A percentile compares a stretch with the other conserved stretches of the same genome.
Evolutionary conservation across 2,888 invertebrate species (phyloP).

Genomic region (Metopia argyrocephala): DNA sequence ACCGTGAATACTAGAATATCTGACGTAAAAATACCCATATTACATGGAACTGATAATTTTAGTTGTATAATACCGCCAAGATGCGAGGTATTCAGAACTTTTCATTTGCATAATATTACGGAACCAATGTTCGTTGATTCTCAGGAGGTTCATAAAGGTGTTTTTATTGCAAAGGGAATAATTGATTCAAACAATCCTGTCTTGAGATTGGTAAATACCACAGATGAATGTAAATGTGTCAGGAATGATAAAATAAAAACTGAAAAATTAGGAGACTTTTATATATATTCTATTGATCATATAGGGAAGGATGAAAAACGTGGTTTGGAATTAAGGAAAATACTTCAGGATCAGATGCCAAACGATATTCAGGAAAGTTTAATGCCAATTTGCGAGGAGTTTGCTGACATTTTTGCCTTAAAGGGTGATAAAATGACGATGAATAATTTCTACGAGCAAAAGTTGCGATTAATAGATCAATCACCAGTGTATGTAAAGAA

Average conservation of each 20-base stretch:
- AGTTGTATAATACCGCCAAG: constrained; percentile 6
- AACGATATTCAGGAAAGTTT: neutral
- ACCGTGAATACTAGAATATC: neutral
- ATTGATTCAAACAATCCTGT: neutral
- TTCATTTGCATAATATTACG: neutral
- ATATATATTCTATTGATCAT: neutral
- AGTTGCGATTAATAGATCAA: neutral
- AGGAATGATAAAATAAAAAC: neutral
- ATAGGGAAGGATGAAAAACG: neutral
- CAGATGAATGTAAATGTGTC: neutral
- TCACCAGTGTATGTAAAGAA: constrained; percentile 1
- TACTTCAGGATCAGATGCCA: neutral
- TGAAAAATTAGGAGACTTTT: neutral
- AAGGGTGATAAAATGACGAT: constrained; percentile 1
- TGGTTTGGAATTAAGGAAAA: neutral
- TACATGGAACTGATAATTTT: constrained; percentile 5
- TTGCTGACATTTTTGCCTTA: neutral
- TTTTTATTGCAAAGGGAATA: neutral
- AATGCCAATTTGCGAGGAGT: neutral
- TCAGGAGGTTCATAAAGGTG: neutral
- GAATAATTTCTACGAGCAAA: constrained; percentile 11
- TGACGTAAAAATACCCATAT: neutral
- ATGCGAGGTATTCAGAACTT: constrained; percentile 11
- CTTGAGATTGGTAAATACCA: neutral
- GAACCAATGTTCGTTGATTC: constrained; percentile 5